These are phyloP conservation scores for Leuciscus idus DNA, from an alignment of 2,113 vertebrate genomes.

Conservation along the genomic window DNA sequence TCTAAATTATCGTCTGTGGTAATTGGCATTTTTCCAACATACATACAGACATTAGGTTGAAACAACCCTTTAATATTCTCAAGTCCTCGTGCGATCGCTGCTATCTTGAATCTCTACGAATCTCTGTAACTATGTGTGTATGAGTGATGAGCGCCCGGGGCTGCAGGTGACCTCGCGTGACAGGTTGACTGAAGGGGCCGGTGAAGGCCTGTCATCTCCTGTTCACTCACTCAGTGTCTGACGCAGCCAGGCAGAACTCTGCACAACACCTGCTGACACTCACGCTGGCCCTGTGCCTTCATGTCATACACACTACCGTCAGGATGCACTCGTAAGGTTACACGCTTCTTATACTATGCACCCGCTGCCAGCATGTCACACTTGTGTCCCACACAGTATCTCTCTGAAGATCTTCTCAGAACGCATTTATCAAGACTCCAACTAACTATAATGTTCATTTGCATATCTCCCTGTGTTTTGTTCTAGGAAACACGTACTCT, in stretches of 20 bases:
- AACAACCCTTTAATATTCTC: neutral
- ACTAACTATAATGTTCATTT: neutral
- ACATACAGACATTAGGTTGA: neutral
- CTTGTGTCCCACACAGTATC: neutral
- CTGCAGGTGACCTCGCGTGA: constrained; percentile 69
- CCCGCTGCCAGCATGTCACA: constrained; percentile 29
- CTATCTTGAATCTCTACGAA: constrained; percentile 8
- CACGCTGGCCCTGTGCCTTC: constrained; percentile 62
- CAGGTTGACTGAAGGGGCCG: constrained; percentile 76
- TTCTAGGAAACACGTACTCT: neutral
- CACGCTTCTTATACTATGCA: neutral
- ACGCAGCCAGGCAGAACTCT: constrained; percentile 72
- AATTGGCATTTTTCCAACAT: neutral
- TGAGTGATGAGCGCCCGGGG: constrained; percentile 16
- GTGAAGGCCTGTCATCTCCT: constrained; percentile 70
- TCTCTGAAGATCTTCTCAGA: neutral
- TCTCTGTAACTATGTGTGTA: neutral
- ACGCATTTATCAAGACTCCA: neutral
- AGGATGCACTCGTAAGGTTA: constrained; percentile 28
- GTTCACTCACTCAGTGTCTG: constrained; percentile 57
- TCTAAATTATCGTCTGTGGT: neutral
- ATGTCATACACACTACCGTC: constrained; percentile 61
- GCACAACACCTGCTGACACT: constrained; percentile 74
- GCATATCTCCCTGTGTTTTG: neutral
- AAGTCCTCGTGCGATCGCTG: neutral